A percentile compares a stretch with the other conserved stretches of the same genome.
phyloP scores from a whole-genome alignment of 1,140 invertebrate species.

The Trichonephila clavata region DNA sequence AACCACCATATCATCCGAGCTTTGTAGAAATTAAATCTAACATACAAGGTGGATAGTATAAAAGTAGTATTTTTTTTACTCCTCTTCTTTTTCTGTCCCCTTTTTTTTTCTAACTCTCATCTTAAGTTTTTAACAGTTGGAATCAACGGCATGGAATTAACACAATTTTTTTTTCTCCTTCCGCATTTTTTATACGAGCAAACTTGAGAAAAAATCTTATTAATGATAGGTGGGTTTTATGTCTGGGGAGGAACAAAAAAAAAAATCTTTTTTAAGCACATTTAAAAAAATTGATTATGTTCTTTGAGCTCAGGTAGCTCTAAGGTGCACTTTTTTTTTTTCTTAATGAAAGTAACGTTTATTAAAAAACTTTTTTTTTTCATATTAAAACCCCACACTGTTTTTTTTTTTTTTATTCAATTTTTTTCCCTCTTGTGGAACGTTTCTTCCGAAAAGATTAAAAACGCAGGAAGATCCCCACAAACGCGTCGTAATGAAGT shows the following conservation, averaged over 20 bases:
- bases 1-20: conserved; percentile 73
- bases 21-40: conserved; percentile 76
- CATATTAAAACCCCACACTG: not conserved
- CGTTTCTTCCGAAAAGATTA: conserved; percentile 60
- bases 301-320: conserved; percentile 66
- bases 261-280: conserved; percentile 71
- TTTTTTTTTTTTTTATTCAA: conserved; percentile 1
- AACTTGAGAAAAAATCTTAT: conserved; percentile 71
- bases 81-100: not conserved
- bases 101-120: not conserved
- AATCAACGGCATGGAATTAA: conserved; percentile 75
- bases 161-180: conserved; percentile 67
- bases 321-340: conserved; percentile 65
- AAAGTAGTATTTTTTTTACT: conserved; percentile 38
- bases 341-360: conserved; percentile 68
- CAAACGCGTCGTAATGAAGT: conserved; percentile 69
- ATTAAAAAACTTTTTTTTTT: conserved; percentile 65
- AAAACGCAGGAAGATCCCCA: conserved; percentile 52
- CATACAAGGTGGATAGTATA: conserved; percentile 65
- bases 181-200: not conserved
- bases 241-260: not conserved
- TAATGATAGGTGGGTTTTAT: conserved; percentile 76
- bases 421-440: not conserved
- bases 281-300: conserved; percentile 77
- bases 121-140: conserved; percentile 77